Conservation (phyloP, 2,797 vertebrate species). For the Apogon talboti region DNA sequence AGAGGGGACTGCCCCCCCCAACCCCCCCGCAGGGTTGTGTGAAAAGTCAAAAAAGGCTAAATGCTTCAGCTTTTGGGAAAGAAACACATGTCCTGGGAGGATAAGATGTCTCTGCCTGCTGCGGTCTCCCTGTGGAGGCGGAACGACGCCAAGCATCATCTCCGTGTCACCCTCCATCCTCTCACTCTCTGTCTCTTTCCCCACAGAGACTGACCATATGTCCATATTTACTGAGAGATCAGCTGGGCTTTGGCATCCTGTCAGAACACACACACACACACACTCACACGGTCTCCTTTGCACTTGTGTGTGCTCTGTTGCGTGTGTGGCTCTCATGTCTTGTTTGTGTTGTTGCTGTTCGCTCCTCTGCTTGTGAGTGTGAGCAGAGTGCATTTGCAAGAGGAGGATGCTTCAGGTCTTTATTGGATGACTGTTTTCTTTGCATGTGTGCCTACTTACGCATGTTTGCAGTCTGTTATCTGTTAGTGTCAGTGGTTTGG, state of each 20-base stretch:
- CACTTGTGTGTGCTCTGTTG: conserved; percentile 13
- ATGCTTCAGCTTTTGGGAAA: conserved; percentile 31
- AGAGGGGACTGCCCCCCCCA: conserved; percentile 5
- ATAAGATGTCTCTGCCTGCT: conserved; percentile 53
- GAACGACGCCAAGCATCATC: conserved; percentile 36
- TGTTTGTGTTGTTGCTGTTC: conserved; percentile 24
- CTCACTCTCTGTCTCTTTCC: conserved; percentile 34
- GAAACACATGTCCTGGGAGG: conserved; percentile 50
- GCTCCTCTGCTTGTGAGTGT: conserved; percentile 1
- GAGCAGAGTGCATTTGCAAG: conserved; percentile 30
- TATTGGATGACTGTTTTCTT: conserved; percentile 19
- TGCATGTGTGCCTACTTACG: conserved; percentile 19
- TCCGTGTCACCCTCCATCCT: conserved; percentile 42
- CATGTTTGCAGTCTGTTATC: neutral
- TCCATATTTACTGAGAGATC: conserved; percentile 76
- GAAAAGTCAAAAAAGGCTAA: conserved; percentile 47
- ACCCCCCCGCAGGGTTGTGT: conserved; percentile 6
- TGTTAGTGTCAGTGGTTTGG: neutral
- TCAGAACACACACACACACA: conserved; percentile 35
- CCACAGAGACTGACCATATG: conserved; percentile 68
- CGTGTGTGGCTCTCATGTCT: conserved; percentile 15
- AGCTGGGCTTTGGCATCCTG: conserved; percentile 66
- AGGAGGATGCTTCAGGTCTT: conserved; percentile 21
- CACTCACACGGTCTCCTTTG: conserved; percentile 14
- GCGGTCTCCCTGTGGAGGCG: conserved; percentile 40